Conservation (phyloP, 2,888 invertebrate species). For the Xylota sylvarum region DNA sequence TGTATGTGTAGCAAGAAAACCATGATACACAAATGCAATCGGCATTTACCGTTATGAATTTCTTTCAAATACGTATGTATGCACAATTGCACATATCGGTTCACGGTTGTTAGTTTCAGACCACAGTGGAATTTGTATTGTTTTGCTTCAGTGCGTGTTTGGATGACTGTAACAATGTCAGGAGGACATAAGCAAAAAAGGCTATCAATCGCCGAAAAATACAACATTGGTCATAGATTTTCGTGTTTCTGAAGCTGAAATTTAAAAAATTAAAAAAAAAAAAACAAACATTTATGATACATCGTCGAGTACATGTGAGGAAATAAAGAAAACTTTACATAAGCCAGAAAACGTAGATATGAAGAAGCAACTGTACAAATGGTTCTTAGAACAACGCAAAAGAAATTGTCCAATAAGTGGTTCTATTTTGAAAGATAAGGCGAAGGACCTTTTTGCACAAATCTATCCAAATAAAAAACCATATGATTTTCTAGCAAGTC, state of each 20-base stretch:
- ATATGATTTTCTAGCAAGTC: no score
- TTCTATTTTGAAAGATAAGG: constrained; percentile 22
- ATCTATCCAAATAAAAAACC: constrained; percentile 2
- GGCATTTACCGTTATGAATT: constrained; percentile 15
- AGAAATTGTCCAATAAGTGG: constrained; percentile 21
- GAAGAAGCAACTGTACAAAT: constrained; percentile 19
- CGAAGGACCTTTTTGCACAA: constrained; percentile 5
- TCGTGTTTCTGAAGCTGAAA: no score
- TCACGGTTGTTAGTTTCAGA: constrained; percentile 17
- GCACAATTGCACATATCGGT: constrained; percentile 20
- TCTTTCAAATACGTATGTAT: constrained; percentile 20
- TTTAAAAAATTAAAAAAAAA: background rate
- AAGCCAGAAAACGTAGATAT: constrained; percentile 20
- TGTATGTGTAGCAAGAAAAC: background rate
- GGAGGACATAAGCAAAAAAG: constrained; percentile 11
- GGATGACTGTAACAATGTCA: constrained; percentile 22
- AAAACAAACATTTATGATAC: constrained; percentile 2
- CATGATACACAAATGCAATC: constrained; percentile 6
- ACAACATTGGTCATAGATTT: no score
- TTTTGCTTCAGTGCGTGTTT: constrained; percentile 23
- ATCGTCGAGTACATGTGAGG: constrained; percentile 27
- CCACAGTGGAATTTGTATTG: constrained; percentile 9
- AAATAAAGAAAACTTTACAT: constrained; percentile 19
- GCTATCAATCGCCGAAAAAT: background rate
- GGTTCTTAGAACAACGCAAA: constrained; percentile 10